Evolutionary conservation across 2,888 invertebrate species (phyloP).

Genomic region (Caradrina kadenii): DNA sequence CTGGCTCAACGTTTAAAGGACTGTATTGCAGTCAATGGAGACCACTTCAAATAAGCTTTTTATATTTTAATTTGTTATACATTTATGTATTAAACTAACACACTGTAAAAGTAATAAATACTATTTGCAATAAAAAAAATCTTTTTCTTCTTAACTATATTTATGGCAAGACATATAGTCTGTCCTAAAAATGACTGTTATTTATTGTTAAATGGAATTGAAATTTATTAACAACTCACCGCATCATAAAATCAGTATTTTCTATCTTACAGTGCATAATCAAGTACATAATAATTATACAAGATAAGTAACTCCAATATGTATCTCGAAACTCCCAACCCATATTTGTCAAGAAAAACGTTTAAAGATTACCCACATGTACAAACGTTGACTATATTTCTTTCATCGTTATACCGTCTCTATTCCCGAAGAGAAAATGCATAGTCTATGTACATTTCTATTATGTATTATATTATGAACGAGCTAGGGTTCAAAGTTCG

Average conservation of each 20-base stretch:
- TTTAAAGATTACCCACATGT: conserved; percentile 22
- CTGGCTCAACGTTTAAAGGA: no score
- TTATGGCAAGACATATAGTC: neutral
- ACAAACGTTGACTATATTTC: conserved; percentile 5
- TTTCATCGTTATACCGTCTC: conserved; percentile 1
- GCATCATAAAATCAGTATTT: neutral
- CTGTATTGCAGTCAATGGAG: no score
- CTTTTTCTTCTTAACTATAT: no score
- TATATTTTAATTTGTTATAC: no score
- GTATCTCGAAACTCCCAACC: conserved; percentile 12
- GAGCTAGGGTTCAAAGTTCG: conserved; percentile 34
- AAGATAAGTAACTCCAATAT: neutral
- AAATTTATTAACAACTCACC: conserved; percentile 1
- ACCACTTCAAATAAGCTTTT: no score
- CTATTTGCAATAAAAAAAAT: no score
- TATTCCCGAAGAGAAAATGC: conserved; percentile 32
- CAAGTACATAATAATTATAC: no score
- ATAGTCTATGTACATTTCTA: conserved; percentile 25
- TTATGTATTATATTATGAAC: conserved; percentile 23
- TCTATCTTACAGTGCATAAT: no score
- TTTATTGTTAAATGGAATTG: neutral
- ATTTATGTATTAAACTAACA: no score
- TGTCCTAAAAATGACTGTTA: no score
- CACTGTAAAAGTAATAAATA: no score
- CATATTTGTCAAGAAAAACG: conserved; percentile 29